Base-by-base conservation (phyloP, 1,140 invertebrate species). In the Achatina immaculata region DNA sequence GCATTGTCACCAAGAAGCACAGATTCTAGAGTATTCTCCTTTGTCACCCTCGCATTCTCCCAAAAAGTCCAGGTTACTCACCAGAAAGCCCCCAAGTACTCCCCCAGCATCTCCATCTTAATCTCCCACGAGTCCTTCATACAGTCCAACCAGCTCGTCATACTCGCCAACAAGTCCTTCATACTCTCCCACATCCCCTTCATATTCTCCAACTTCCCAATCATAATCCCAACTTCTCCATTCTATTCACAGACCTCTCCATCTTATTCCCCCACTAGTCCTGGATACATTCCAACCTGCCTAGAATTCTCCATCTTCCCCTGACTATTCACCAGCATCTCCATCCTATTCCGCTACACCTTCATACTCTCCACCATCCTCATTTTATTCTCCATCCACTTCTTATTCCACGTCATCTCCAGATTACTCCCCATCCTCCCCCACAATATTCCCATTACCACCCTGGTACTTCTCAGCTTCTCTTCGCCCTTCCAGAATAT, bases 241-340 rank as follows among this genome's bases (percentile, higher is more conserved):
- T 84, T 85, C n/a, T 92, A 92, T 80, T 90, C 89, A 11, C 91
- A 93, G 24, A 92, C 95, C 0, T 96, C 95, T 82, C 96, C 96
- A 0, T 94, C 94, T 19, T 96, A 95, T 86, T 88, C 87, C 1
- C 90, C 90, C 31, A 87, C 96, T 0, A 94, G 94, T 86, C 95
- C 92, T 36, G 90, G 88, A 28, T 93, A 93, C 84, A 90, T 88
- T 19, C 96, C 96, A 0, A 95, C 96, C n/a, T n/a, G n/a, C n/a
- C n/a, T 95, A 95, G 3, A 94, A 95, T 1, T 78, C 83, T 48
- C 88, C 88, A 38, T 94, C 92, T 86, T 96, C 96, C 88, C 95
- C 95, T 0, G 95, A 93, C 9, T 87, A 88, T 0, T 86, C 83
- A 21, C 88, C 89, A 0, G 82, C 76, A 7, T 90, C 93, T 7